Percentiles rank a stretch among this genome's conserved stretches.
phyloP scores from a whole-genome alignment of 1,140 invertebrate genomes.

The Musca domestica region DNA sequence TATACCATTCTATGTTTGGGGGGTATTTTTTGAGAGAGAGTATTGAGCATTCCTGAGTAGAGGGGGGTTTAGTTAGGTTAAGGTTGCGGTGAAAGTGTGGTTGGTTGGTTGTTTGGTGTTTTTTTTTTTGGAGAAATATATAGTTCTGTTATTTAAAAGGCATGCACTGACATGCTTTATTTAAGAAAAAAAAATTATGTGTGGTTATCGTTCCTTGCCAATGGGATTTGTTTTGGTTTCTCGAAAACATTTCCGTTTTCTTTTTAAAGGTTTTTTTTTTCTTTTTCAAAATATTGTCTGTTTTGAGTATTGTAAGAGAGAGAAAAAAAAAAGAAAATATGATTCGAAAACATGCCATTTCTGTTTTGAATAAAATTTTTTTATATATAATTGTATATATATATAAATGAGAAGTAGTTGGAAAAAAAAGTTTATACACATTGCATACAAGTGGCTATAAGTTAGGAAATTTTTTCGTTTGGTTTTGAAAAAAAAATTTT shows the following conservation, averaged over 20 bases:
- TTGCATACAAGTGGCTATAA: conserved; percentile 2
- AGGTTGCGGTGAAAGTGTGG: too few species aligned
- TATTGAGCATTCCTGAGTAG: background rate
- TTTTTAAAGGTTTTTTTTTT: too few species aligned
- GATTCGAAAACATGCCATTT: conserved; percentile 15
- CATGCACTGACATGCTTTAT: conserved; percentile 10
- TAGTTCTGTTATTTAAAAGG: background rate
- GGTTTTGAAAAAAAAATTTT: too few species aligned
- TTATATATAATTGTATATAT: background rate
- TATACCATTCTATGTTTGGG: background rate
- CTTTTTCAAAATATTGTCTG: background rate
- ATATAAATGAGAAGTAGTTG: too few species aligned
- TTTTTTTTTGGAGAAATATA: too few species aligned
- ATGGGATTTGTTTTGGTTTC: too few species aligned
- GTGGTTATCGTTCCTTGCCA: background rate
- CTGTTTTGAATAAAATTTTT: background rate
- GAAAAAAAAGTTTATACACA: background rate
- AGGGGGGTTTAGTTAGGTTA: background rate
- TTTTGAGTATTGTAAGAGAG: conserved; percentile 5
- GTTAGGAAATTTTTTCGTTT: too few species aligned
- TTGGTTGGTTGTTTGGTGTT: too few species aligned
- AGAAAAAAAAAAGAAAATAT: background rate
- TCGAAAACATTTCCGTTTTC: too few species aligned
- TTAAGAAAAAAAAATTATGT: background rate
- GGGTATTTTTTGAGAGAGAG: too few species aligned